Evolutionary conservation across 2,888 invertebrate species (phyloP).

Genomic region (Anagyrus pseudococci): DNA sequence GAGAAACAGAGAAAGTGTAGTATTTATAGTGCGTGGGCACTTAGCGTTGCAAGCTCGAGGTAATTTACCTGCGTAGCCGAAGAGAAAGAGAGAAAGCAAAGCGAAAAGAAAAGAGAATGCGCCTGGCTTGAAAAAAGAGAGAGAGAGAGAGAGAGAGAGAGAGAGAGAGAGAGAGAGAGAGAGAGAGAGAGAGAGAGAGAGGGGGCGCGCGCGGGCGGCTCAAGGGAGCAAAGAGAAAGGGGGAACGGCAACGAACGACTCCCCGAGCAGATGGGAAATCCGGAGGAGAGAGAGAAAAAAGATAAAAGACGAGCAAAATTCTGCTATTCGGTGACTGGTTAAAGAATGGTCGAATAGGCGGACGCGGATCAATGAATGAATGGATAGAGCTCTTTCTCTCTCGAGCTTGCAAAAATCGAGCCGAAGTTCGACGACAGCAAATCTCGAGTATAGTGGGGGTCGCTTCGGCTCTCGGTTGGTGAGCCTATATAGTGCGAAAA

Average conservation of each 20-base stretch:
- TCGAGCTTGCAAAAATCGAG: too few relatives aligned
- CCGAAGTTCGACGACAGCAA: background rate
- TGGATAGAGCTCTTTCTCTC: too few relatives aligned
- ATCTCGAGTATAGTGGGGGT: too few relatives aligned
- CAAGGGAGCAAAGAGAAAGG: conserved; percentile 17
- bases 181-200: conserved; percentile 27
- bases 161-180: conserved; percentile 6
- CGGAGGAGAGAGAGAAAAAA: background rate
- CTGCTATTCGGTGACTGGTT: background rate
- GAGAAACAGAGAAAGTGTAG: conserved; percentile 21
- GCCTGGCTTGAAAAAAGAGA: too few relatives aligned
- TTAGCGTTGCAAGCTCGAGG: background rate
- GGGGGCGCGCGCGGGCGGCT: conserved; percentile 29
- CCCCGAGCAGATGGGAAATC: conserved; percentile 1
- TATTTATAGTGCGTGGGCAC: conserved; percentile 3
- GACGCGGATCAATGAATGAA: too few relatives aligned
- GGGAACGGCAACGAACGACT: conserved; percentile 15
- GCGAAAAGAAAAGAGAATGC: too few relatives aligned
- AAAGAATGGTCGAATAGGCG: too few relatives aligned
- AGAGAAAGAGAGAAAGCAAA: conserved; percentile 8
- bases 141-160: conserved; percentile 12
- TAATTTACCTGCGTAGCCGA: background rate
- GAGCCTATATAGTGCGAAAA: background rate
- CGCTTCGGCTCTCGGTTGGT: too few relatives aligned
- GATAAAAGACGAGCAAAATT: background rate